phyloP scores from a whole-genome alignment of 2,113 vertebrate species.

The Cettia cetti region DNA sequence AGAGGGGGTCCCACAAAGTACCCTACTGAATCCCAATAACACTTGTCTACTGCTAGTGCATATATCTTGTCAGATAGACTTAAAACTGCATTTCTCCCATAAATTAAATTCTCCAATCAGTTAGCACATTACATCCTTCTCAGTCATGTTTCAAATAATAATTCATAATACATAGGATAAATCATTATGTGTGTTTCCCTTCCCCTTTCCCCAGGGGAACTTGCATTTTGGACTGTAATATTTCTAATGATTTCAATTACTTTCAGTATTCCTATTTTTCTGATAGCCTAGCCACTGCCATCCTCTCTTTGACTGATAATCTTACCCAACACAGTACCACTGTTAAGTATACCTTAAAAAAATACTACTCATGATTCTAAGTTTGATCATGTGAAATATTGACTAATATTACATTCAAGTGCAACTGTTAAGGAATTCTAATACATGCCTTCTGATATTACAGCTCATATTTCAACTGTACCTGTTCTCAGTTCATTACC shows the following conservation, averaged over 20 bases:
- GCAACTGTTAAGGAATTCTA: background rate
- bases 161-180: background rate
- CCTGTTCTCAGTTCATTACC: background rate
- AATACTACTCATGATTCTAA: background rate
- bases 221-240: background rate
- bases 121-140: background rate
- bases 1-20: background rate
- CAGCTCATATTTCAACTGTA: background rate
- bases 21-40: background rate
- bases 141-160: background rate
- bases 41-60: background rate
- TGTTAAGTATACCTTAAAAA: background rate
- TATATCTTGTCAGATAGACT: background rate
- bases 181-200: fast-evolving
- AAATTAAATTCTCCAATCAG: background rate
- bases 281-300: background rate
- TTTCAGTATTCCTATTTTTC: background rate
- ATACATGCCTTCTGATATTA: background rate
- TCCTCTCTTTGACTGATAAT: background rate
- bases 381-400: background rate
- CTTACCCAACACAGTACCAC: background rate
- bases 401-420: background rate
- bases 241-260: background rate
- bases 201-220: too few species aligned
- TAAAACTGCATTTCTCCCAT: background rate